phyloP scores from a whole-genome alignment of 2,797 vertebrate species.

The Anabacerthia variegaticeps region DNA sequence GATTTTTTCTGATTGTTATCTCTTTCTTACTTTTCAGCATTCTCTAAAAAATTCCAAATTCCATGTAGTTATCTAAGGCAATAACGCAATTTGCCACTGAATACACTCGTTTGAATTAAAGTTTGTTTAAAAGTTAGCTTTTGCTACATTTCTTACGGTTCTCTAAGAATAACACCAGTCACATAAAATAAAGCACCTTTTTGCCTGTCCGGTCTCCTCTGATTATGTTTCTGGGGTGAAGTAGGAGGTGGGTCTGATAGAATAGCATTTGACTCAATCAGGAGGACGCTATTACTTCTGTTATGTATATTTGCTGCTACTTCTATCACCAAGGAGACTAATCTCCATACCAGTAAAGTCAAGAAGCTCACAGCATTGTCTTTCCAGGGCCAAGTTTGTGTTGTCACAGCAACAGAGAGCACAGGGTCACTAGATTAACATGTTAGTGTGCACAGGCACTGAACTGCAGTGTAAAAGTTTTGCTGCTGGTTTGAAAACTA shows the following conservation, averaged over 20 bases:
- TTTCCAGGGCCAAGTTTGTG: constrained; percentile 65
- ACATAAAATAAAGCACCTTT: constrained; percentile 31
- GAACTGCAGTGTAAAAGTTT: constrained; percentile 42
- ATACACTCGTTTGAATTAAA: constrained; percentile 15
- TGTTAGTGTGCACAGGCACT: background rate
- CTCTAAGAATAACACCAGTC: background rate
- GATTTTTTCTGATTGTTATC: constrained; percentile 27
- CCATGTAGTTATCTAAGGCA: constrained; percentile 21
- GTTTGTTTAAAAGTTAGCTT: constrained; percentile 30
- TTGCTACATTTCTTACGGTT: background rate
- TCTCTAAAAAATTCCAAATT: constrained; percentile 12
- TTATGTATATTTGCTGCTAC: constrained; percentile 68
- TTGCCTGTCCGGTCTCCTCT: constrained; percentile 23
- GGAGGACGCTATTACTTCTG: constrained; percentile 32
- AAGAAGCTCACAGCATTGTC: constrained; percentile 68
- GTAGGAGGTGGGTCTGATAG: background rate
- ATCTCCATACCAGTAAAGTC: constrained; percentile 67
- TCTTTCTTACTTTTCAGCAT: background rate
- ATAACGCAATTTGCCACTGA: constrained; percentile 8
- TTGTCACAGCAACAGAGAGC: constrained; percentile 74
- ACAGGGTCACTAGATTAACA: constrained; percentile 63
- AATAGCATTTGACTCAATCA: constrained; percentile 35
- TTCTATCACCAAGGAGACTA: constrained; percentile 76
- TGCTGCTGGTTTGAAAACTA: constrained; percentile 29
- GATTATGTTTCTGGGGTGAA: constrained; percentile 11